phyloP scores from a whole-genome alignment of 2,888 invertebrate species.

The Arctia plantaginis region DNA sequence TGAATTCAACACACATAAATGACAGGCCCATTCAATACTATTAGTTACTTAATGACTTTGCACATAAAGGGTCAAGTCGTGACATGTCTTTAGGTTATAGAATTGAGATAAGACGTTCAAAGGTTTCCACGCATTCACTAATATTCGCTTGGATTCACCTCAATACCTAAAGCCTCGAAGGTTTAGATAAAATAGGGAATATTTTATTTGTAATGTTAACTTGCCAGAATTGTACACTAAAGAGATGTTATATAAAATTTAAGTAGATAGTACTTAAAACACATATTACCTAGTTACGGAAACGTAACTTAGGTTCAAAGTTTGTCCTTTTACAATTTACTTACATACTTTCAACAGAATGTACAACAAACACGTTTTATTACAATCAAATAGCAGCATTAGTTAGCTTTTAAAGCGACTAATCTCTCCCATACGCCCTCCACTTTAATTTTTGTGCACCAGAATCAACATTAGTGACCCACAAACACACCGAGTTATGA shows the following conservation, averaged over 20 bases:
- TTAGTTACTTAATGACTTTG: conserved; percentile 34
- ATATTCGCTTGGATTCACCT: conserved; percentile 22
- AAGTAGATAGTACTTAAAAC: background rate
- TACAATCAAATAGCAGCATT: too few relatives aligned
- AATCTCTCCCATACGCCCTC: too few relatives aligned
- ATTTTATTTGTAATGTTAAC: background rate
- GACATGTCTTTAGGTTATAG: conserved; percentile 35
- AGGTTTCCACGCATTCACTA: conserved; percentile 25
- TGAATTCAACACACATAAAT: background rate
- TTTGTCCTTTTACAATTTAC: background rate
- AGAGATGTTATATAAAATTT: background rate
- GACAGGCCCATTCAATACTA: conserved; percentile 6
- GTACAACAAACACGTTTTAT: too few relatives aligned
- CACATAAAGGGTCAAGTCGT: conserved; percentile 15
- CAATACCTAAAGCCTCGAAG: background rate
- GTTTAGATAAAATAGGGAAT: background rate
- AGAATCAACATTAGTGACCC: too few relatives aligned
- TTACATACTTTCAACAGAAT: too few relatives aligned
- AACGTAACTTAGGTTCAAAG: background rate
- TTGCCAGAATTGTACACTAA: background rate
- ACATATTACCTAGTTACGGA: background rate
- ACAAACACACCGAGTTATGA: too few relatives aligned
- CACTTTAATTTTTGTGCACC: too few relatives aligned
- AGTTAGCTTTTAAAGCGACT: too few relatives aligned
- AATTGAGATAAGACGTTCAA: conserved; percentile 44